Base-by-base conservation (phyloP, 1,140 invertebrate genomes). In the Meloidogyne exigua region DNA sequence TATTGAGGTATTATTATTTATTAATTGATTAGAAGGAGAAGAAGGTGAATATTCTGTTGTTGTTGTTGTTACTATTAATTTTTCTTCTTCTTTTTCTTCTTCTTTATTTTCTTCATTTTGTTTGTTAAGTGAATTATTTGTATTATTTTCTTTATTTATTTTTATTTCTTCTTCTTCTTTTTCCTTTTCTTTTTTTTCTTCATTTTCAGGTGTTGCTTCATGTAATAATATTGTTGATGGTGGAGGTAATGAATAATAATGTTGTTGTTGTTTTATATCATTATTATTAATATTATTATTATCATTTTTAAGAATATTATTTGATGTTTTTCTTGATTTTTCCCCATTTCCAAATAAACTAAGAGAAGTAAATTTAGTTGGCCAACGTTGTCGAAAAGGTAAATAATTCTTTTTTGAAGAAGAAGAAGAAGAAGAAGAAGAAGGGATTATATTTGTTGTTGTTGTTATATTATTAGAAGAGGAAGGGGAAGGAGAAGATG, bases 271-370 rank as follows among this genome's bases (percentile, higher is more conserved):
- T 49, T 49, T 18, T n/a, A 57, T 4, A 57, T 57, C 9, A 57
- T 57, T 57, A n/a, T n/a, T n/a, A 57, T 57, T 57, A 57, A n/a
- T 57, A n/a, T 57, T 57, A n/a, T n/a, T n/a, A 57, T 57, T 57
- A 57, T 57, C 21, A n/a, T 57, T 49, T 18, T 49, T 18, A 18
- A 18, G 15, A 18, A 49, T 18, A 49, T 49, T 57, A 57, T 57
- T 57, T 57, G 49, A 57, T 57, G 49, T 57, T 57, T 57, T 57
- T 57, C 49, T 57, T n/a, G 18, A 57, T 57, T 57, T 57, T n/a
- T 10, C n/a, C 9, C 49, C 49, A n/a, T n/a, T 57, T n/a, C 49
- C 49, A 57, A 57, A 57, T 57, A 57, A 57, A 57, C 49, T 57
- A n/a, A 57, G n/a, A n/a, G 49, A 57, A 57, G 18, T 57, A 57